Conservation (phyloP, 2,113 vertebrate species). For the Epinephelus lanceolatus region DNA sequence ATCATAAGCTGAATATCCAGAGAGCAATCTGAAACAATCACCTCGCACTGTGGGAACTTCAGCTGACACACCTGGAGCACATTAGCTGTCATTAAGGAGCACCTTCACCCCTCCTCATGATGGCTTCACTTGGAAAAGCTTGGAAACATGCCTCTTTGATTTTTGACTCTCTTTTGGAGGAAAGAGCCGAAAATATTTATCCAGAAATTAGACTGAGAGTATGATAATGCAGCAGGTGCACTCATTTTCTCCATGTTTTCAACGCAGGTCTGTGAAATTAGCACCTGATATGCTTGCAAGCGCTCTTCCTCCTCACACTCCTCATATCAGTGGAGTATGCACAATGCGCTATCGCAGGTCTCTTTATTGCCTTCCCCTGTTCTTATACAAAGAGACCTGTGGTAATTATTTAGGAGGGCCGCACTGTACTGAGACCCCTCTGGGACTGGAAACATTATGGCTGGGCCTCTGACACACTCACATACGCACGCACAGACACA, state of each 20-base stretch:
- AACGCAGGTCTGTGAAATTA: constrained; percentile 38
- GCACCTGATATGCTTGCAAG: constrained; percentile 22
- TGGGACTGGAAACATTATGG: constrained; percentile 68
- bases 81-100: background rate
- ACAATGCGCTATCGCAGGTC: constrained; percentile 51
- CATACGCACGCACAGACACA: constrained; percentile 38
- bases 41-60: too few relatives aligned
- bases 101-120: background rate
- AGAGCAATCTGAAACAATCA: background rate
- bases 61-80: background rate
- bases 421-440: constrained; percentile 59
- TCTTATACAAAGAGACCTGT: constrained; percentile 60
- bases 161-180: background rate
- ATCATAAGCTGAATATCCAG: background rate
- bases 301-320: background rate
- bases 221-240: background rate
- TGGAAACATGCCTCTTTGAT: too few relatives aligned
- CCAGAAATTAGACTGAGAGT: background rate
- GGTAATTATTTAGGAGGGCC: constrained; percentile 68
- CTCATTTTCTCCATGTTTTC: constrained; percentile 18
- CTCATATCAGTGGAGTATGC: constrained; percentile 22
- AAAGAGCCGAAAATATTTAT: background rate
- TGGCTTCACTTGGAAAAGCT: too few relatives aligned
- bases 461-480: constrained; percentile 26
- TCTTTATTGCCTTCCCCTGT: constrained; percentile 64